Base-by-base conservation (phyloP, 23 tunicate species). In the Diplosoma virens region DNA sequence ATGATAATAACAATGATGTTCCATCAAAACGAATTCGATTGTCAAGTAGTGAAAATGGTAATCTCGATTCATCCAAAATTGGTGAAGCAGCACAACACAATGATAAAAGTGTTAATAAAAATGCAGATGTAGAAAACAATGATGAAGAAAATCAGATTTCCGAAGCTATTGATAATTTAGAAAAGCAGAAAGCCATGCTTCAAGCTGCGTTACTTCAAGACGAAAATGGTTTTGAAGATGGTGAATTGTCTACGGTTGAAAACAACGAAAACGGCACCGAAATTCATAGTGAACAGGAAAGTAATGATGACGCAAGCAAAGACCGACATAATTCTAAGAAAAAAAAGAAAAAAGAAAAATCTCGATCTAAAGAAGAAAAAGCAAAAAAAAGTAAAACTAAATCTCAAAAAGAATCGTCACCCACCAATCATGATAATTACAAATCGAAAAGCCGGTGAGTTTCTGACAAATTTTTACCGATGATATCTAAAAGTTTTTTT, bases 131-230 rank as follows among this genome's bases (percentile, higher is more conserved):
- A 22, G 72, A 47, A 45, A 28, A 30, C 36, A 71, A 33, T 26
- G 82, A 22, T 21, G 75, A 67, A 29, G 52, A 56, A 21, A 34
- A 33, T 2, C 11, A 41, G 55, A 1, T 35, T 52, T 64, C 33
- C 30, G 79, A 46, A 30, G 84, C 69, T 18, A 28, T 84, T 32
- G 34, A 68, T 23, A 83, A 90, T 48, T 55, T 90, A 1, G 97
- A 90, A 68, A 68, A 68, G 54, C 90, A 84, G 34, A 90, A 84
- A 67, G 97, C 89, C 1, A 25, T 84, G 25, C 32, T 90, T 5
- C 81, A 90, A 66, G 90, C 85, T 14, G 87, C 86, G 6, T 48
- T 89, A 29, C 47, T 77, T 60, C 68, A 66, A 34, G 46, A 5
- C 33, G 81, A 74, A 11, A 72, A 66, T 30, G 80, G 33, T 0